Evolutionary conservation across 2,888 invertebrate species (phyloP).

Genomic region (Nematopogon swammerdamellus): DNA sequence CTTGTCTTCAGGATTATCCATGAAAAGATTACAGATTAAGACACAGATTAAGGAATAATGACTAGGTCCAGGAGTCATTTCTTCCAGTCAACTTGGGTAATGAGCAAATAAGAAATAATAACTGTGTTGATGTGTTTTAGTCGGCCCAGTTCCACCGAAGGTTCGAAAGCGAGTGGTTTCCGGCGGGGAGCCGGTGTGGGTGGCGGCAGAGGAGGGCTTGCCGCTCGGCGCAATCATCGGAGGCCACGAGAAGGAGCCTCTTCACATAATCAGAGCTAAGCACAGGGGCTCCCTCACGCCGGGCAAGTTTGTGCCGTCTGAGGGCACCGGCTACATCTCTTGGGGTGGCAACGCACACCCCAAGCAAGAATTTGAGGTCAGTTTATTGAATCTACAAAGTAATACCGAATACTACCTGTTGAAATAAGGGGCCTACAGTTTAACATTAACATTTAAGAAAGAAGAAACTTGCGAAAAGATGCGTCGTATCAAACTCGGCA

Average conservation of each 20-base stretch:
- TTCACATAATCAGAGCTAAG: constrained; percentile 9
- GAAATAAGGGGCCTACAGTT: too few relatives aligned
- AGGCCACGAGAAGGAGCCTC: constrained; percentile 7
- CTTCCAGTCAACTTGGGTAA: too few relatives aligned
- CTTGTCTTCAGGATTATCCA: too few relatives aligned
- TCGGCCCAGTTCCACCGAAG: not conserved
- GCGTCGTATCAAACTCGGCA: too few relatives aligned
- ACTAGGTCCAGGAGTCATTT: too few relatives aligned
- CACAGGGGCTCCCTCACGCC: constrained; percentile 8
- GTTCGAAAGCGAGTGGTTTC: not conserved
- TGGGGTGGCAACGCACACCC: constrained; percentile 7
- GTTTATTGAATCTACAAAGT: too few relatives aligned
- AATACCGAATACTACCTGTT: too few relatives aligned
- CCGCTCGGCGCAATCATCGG: constrained; percentile 6
- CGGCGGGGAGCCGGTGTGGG: not conserved
- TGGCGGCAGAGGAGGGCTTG: not conserved
- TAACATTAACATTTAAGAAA: too few relatives aligned
- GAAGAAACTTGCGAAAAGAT: too few relatives aligned
- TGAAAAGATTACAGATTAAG: too few relatives aligned
- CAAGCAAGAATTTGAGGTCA: not conserved
- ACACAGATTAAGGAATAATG: too few relatives aligned
- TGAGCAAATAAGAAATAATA: too few relatives aligned
- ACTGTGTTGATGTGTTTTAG: not conserved
- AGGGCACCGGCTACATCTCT: constrained; percentile 5
- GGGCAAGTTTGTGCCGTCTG: constrained; percentile 12